Conservation (phyloP, 2,888 invertebrate genomes). For the Deilephila porcellus region DNA sequence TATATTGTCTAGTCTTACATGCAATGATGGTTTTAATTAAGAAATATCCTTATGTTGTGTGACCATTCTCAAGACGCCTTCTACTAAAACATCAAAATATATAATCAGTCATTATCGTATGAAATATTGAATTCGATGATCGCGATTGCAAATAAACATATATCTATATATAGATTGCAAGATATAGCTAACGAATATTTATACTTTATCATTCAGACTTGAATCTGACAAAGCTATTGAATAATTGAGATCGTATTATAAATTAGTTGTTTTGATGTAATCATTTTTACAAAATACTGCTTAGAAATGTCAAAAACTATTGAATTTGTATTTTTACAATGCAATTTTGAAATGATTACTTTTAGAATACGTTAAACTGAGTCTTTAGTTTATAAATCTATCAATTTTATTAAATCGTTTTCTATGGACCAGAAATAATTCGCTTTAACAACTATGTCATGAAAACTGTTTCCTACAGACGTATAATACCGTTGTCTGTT, state of each 20-base stretch:
- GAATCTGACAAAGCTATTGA: neutral
- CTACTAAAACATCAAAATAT: no score
- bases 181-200: no score
- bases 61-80: no score
- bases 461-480: neutral
- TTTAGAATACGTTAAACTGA: constrained; percentile 20
- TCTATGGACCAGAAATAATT: constrained; percentile 1
- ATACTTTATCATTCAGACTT: neutral
- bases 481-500: neutral
- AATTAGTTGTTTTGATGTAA: constrained; percentile 40
- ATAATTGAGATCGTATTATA: neutral
- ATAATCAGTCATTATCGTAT: no score
- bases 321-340: constrained; percentile 38
- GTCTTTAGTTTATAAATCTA: constrained; percentile 9
- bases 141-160: no score
- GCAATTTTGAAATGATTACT: constrained; percentile 40
- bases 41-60: no score
- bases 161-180: no score
- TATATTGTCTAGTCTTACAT: constrained; percentile 39
- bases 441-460: neutral
- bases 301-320: constrained; percentile 37
- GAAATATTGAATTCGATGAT: no score
- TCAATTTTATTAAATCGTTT: neutral
- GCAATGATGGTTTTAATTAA: neutral
- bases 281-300: constrained; percentile 33